Evolutionary conservation across 2,888 invertebrate genomes (phyloP), one percentile per base, ranked within the genome.

Genomic region (Heliothis peltigera): DNA sequence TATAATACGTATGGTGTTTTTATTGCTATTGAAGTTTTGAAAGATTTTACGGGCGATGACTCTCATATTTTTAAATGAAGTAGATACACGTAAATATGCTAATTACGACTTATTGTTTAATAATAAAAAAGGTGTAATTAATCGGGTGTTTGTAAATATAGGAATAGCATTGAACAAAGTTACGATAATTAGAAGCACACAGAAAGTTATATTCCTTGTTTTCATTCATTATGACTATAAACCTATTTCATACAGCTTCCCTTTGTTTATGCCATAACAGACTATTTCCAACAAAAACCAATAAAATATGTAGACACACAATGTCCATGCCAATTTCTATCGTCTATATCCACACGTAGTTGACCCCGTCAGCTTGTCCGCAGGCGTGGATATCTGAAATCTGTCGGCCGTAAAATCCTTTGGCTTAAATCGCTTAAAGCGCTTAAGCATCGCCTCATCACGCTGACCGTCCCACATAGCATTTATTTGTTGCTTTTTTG

Each of bases 341-440:
- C 46, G 15, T 0, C 65, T 44, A 79, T 78, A 49, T 15, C 0
- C 4, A 81, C 67, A 90, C 86, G 85, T 87, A 90, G 84, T 86
- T 51, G 7, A 47, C 32, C 64, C 81, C 85, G 84, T 84, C 85
- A 84, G 87, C 65, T 74, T 89, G 90, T 91, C 92, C 92, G 88
- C 89, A 89, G 87, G 91, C 91, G 87, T 89, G 91, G 89, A 89
- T 89, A 87, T 90, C 86, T 87, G 89, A 87, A 92, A 90, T 91
- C 91, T 85, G 90, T 92, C 91, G 89, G 89, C 91, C 91, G 92
- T 93, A 87, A 94, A 94, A 94, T 94, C 94, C 94, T 94, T 94
- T 94, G 93, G 93, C 93, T 93, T 91, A 92, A 93, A 93, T 89
- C 93, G 92, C 90, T 92, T 92, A 90, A 91, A 88, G 86, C 91